Evolutionary conservation across 2,113 vertebrate species (phyloP).

Genomic region (Aplodontia rufa): DNA sequence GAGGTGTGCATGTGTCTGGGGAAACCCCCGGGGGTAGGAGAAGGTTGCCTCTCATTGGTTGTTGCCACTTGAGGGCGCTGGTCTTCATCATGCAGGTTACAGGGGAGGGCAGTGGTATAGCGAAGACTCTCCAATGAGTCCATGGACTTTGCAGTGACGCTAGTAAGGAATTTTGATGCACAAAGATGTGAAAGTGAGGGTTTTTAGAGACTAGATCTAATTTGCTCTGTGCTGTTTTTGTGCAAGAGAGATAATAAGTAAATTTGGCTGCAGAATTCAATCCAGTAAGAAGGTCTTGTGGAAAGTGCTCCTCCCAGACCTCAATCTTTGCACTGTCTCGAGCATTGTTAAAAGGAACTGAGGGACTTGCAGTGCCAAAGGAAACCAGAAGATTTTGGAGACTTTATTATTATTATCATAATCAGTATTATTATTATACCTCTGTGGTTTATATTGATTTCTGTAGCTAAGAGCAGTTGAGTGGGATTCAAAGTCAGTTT

Average conservation of each 20-base stretch:
- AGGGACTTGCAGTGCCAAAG: neutral
- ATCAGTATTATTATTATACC: neutral
- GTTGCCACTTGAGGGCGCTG: neutral
- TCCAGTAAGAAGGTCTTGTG: neutral
- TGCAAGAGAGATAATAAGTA: neutral
- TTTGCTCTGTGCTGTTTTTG: neutral
- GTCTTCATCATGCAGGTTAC: neutral
- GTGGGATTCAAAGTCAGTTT: neutral
- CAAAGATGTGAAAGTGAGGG: neutral
- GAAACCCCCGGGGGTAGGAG: neutral
- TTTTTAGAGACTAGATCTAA: neutral
- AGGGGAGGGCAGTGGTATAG: neutral
- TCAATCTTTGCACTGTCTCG: fast-evolving
- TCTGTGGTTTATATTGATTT: neutral
- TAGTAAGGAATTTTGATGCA: neutral
- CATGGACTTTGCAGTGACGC: neutral
- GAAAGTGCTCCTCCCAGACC: fast-evolving
- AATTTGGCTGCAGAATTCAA: no score
- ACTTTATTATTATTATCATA: neutral
- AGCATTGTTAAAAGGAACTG: neutral
- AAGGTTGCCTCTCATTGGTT: no score
- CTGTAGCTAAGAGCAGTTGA: neutral
- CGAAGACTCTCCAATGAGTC: neutral
- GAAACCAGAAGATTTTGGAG: neutral
- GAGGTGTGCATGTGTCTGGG: neutral